Conservation (phyloP, 2,113 vertebrate species). For the Onychorhynchus coronatus region DNA sequence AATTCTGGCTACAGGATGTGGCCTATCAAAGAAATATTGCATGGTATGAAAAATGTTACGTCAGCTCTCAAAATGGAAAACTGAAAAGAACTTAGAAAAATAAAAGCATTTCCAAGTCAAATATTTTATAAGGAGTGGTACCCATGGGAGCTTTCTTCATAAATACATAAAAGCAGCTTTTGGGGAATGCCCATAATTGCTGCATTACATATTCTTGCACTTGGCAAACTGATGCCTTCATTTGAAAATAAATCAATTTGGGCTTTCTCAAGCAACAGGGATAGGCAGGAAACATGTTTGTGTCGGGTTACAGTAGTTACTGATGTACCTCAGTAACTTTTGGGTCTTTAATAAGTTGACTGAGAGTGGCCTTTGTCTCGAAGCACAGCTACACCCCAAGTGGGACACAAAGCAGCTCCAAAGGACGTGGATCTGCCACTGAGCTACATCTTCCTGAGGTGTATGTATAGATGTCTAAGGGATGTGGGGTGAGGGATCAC, state of each 20-base stretch:
- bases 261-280: not conserved
- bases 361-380: not conserved
- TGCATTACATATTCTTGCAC: not conserved
- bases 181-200: slow-evolving; percentile 48
- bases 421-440: rapidly evolving
- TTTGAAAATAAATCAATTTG: slow-evolving; percentile 30
- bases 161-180: slow-evolving; percentile 54
- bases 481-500: not conserved
- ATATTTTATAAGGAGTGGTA: slow-evolving; percentile 28
- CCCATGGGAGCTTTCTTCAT: slow-evolving; percentile 21
- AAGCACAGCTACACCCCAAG: too few relatives aligned
- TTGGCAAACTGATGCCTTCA: not conserved
- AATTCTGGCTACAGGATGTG: not conserved
- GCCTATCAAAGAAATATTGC: not conserved
- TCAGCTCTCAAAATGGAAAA: not conserved
- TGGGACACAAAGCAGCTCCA: rapidly evolving
- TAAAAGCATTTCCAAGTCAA: slow-evolving; percentile 47
- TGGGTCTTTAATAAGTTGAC: not conserved
- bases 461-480: rapidly evolving
- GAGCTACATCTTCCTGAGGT: not conserved
- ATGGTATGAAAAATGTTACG: not conserved
- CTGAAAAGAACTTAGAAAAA: not conserved
- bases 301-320: not conserved
- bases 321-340: not conserved
- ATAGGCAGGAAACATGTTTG: not conserved